A percentile compares a stretch with the other conserved stretches of the same genome.
Evolutionary conservation across 2,797 vertebrate species (phyloP).

Genomic region (Pipistrellus pipistrellus): DNA sequence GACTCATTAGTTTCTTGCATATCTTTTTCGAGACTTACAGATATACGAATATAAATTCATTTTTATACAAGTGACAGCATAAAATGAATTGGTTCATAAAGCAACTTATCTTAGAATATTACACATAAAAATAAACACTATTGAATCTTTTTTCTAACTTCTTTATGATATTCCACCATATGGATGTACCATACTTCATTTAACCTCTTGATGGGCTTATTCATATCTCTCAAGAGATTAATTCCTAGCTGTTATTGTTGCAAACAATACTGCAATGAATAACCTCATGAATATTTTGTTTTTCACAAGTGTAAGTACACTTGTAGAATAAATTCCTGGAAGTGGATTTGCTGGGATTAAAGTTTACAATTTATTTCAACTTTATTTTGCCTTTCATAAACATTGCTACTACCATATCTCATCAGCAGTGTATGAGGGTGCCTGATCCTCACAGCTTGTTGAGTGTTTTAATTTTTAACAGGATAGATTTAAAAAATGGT

Average conservation of each 20-base stretch:
- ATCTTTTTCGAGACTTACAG: not conserved
- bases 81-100: slow-evolving; percentile 22
- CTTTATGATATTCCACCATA: slow-evolving; percentile 10
- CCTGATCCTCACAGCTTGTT: not conserved
- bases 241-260: not conserved
- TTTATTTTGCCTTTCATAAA: not conserved
- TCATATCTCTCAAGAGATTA: not conserved
- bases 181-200: not conserved
- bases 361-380: slow-evolving; percentile 21
- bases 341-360: not conserved
- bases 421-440: not conserved
- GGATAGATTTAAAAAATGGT: not conserved
- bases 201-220: slow-evolving; percentile 6
- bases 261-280: not conserved
- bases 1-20: not conserved
- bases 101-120: not conserved
- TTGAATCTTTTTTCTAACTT: not conserved
- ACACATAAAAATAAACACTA: not conserved
- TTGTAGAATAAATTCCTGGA: slow-evolving; percentile 40
- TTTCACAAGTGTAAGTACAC: slow-evolving; percentile 30
- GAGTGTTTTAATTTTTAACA: not conserved
- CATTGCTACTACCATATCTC: not conserved
- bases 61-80: not conserved
- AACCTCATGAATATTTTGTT: not conserved
- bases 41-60: not conserved